These are phyloP conservation scores for Ailurus styani DNA, from an alignment of 2,113 vertebrate species.

Conservation along the genomic window DNA sequence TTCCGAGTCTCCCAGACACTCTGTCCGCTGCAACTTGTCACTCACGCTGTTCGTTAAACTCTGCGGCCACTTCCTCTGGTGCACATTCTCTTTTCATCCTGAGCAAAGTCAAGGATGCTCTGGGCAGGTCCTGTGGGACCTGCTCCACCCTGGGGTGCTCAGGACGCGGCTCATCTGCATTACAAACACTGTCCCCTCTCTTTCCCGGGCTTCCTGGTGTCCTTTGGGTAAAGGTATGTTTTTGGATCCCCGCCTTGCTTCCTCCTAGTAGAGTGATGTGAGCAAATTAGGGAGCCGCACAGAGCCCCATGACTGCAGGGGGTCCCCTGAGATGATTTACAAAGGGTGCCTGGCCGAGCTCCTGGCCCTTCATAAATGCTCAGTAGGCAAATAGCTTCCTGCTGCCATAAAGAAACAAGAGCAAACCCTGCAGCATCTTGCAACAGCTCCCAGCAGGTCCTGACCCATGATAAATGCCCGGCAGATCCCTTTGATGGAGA, in stretches of 20 bases:
- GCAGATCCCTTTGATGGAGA: background rate
- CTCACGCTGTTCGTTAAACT: background rate
- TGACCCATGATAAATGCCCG: background rate
- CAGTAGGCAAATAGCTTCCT: background rate
- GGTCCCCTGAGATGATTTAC: background rate
- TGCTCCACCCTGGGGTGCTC: background rate
- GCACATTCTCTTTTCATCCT: background rate
- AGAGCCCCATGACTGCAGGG: background rate
- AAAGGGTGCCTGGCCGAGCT: background rate
- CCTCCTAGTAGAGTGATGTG: background rate
- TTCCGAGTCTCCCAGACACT: background rate
- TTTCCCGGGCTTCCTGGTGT: background rate
- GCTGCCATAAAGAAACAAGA: background rate
- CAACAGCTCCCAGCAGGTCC: background rate
- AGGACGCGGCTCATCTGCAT: background rate
- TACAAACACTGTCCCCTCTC: background rate
- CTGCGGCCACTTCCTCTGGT: background rate
- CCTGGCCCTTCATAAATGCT: background rate
- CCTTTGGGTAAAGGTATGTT: background rate
- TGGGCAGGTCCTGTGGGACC: background rate
- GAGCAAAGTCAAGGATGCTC: background rate
- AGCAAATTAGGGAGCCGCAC: too few relatives aligned
- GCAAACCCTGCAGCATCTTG: background rate
- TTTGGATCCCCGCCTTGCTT: background rate
- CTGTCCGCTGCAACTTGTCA: background rate